Base-by-base conservation (phyloP, 2,797 vertebrate species). In the Trachops cirrhosus region DNA sequence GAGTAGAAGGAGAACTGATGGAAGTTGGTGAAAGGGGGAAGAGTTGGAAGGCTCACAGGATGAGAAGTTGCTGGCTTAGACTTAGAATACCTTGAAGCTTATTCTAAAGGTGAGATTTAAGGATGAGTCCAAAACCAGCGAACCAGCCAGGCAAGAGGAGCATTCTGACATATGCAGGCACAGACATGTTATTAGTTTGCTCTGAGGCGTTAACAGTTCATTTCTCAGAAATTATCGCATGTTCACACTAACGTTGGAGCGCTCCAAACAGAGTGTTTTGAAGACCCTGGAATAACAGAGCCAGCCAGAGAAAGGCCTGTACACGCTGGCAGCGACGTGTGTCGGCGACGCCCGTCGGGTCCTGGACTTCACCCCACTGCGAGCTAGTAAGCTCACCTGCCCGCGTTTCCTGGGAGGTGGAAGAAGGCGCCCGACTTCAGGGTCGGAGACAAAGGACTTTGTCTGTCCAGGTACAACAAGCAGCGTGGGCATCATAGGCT, bases 71-170 rank as follows among this genome's bases (percentile, higher is more conserved):
- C 62, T 94, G 84, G 68, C 3, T 19, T 22, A 11, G 71, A 46
- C 86, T 92, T 64, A 86, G 92, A 86, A 54, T 62, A 84, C 22
- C n/a, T 46, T 26, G 44, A 74, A 85, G 32, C 24, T 85, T 94
- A 77, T 59, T 79, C 52, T 46, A 89, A 71, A 37, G 59, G 77
- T 6, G 18, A 48, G 14, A 73, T 84, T 79, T 85, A 89, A 86
- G 52, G n/a, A 86, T 26, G 48, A 68, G 1, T 7, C 67, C 21
- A 10, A 59, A 10, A 41, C 41, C 57, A 46, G 48, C 11, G 29
- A 73, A 7, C 32, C 62, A 64, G 16, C 6, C 16, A 71, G 84
- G 46, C 15, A 29, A 32, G 22, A 77, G 68, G 24, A 62, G 4
- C 10, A 57, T 87, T 93, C 37, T 74, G 37, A 75, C 3, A 52